phyloP scores from a whole-genome alignment of 2,888 invertebrate species.

The Ctena decussata region DNA sequence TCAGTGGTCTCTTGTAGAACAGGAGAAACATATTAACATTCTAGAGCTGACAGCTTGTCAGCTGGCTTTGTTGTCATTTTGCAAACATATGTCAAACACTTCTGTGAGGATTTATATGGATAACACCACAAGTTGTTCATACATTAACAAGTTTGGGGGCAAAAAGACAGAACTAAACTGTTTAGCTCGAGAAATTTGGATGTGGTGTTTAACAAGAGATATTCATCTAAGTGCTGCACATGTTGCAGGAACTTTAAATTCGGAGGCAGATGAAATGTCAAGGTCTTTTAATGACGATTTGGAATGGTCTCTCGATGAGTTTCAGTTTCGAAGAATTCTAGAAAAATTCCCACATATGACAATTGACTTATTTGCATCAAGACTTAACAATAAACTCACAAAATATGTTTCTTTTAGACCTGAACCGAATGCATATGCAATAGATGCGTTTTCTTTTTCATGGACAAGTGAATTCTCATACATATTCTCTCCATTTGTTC shows the following conservation, averaged over 20 bases:
- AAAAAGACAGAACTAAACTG: slow-evolving; percentile 2
- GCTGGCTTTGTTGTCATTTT: slow-evolving; percentile 3
- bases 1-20: neutral
- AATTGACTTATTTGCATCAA: slow-evolving; percentile 42
- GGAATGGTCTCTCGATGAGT: slow-evolving; percentile 32
- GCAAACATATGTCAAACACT: neutral
- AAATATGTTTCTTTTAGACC: slow-evolving; percentile 39
- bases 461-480: slow-evolving; percentile 18
- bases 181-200: slow-evolving; percentile 22
- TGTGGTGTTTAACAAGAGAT: slow-evolving; percentile 29
- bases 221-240: slow-evolving; percentile 33
- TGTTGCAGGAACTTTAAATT: slow-evolving; percentile 31
- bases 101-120: neutral
- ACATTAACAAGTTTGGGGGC: slow-evolving; percentile 31
- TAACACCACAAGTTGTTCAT: slow-evolving; percentile 24
- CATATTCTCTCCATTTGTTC: slow-evolving; percentile 37
- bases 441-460: slow-evolving; percentile 28
- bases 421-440: slow-evolving; percentile 20
- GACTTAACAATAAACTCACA: slow-evolving; percentile 32
- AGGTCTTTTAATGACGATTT: slow-evolving; percentile 33
- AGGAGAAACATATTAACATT: slow-evolving; percentile 5
- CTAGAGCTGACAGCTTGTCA: slow-evolving; percentile 20
- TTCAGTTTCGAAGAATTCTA: neutral
- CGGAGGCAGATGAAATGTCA: slow-evolving; percentile 24
- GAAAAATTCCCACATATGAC: neutral